Evolutionary conservation across 2,113 vertebrate species (phyloP).

Genomic region (Psammodynastes pulverulentus): DNA sequence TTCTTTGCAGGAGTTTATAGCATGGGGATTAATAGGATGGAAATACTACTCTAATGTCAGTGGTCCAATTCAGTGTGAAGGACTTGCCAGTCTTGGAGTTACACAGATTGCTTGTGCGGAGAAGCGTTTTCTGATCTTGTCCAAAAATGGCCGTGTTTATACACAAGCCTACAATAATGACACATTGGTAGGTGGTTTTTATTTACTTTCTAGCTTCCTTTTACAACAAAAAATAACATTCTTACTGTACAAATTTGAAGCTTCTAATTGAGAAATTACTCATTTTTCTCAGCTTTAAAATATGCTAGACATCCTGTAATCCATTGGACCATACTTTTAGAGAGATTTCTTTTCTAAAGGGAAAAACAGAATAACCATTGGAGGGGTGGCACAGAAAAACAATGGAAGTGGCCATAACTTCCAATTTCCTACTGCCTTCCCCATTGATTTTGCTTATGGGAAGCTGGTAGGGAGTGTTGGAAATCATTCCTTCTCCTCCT

Average conservation of each 20-base stretch:
- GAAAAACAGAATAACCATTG: background rate
- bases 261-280: background rate
- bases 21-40: conserved; percentile 96
- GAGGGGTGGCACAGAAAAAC: background rate
- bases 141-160: conserved; percentile 89
- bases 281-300: background rate
- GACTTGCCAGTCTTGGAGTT: conserved; percentile 87
- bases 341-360: background rate
- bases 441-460: background rate
- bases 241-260: background rate
- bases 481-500: background rate
- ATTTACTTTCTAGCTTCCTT: accelerated
- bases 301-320: background rate
- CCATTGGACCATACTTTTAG: background rate
- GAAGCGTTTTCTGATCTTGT: conserved; percentile 90
- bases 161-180: conserved; percentile 94
- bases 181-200: conserved; percentile 76
- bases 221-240: background rate
- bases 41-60: conserved; percentile 92
- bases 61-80: conserved; percentile 91
- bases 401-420: background rate
- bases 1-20: conserved; percentile 91
- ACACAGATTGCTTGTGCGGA: conserved; percentile 93
- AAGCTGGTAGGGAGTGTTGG: background rate
- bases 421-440: background rate